Evolutionary conservation across 1,140 invertebrate species (phyloP), one percentile per base, ranked within the genome.

Genomic region (Asobara japonica): DNA sequence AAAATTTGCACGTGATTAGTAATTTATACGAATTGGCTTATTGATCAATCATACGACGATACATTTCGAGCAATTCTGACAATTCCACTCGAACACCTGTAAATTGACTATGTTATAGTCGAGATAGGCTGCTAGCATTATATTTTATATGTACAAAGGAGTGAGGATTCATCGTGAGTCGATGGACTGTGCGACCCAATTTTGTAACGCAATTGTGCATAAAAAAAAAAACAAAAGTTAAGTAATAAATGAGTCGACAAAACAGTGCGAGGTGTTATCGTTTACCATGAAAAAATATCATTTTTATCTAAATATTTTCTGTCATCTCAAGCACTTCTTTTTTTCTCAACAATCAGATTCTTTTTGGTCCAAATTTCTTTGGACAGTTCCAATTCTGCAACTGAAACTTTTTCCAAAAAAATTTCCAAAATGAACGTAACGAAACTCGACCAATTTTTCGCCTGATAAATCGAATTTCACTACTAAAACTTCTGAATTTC

Each of bases 161-260:
- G 51, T 22, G 22, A 33, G 25, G 33, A 13, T 22, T 65, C 27
- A 8, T 65, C 76, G 71, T 75, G 76, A 71, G 62, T 69, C 75
- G 76, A 73, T 72, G 56, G 65, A 74, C 13, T 77, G 65, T 77
- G 74, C 75, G 75, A 78, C 79, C 78, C 78, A 72, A 80, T 82
- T 83, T 83, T 83, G 75, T 83, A 81, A 83, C 81, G 79, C 82
- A 82, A 81, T 67, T 83, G 78, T 82, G 80, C 65, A 82, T 81
- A 82, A 73, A 36, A 61, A 65, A 70, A 22, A 56, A 77, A 61
- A 65, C 71, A 22, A 56, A 77, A 74, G 66, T 71, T 75, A 82
- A 80, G 76, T 80, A 83, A 82, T 83, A 82, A 82, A 82, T 79
- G 73, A 82, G 7, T 67, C 13, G 33, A 51, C 61, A 62, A 69